phyloP scores from a whole-genome alignment of 2,888 invertebrate species.

The Drosophila phalerata region DNA sequence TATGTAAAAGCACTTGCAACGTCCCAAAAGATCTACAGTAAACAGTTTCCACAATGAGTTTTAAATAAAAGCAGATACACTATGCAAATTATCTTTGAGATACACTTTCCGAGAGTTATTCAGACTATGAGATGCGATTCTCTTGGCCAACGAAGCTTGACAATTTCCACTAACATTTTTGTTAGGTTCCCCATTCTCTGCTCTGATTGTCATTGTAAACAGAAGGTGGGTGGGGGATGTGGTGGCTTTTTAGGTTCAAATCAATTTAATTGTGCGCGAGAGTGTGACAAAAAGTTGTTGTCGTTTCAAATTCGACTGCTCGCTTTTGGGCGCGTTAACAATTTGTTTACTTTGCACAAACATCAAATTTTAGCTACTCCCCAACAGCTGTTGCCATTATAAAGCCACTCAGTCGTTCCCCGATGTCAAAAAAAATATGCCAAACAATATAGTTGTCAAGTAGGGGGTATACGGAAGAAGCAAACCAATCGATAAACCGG shows the following conservation, averaged over 20 bases:
- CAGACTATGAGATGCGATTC: constrained; percentile 11
- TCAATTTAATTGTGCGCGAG: constrained; percentile 69
- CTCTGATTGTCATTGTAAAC: constrained; percentile 68
- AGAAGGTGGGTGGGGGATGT: background rate
- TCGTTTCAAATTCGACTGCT: constrained; percentile 27
- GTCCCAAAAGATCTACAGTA: constrained; percentile 7
- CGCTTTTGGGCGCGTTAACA: constrained; percentile 33
- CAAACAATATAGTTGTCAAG: constrained; percentile 23
- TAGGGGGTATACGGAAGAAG: constrained; percentile 1
- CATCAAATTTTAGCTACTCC: constrained; percentile 15
- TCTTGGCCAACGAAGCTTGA: constrained; percentile 49
- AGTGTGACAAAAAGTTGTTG: constrained; percentile 61
- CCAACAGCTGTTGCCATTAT: constrained; percentile 34
- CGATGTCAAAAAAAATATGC: constrained; percentile 51
- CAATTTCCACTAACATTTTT: constrained; percentile 32
- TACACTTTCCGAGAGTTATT: constrained; percentile 11
- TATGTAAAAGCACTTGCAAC: constrained; percentile 42
- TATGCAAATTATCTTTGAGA: constrained; percentile 34
- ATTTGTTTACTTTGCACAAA: constrained; percentile 67
- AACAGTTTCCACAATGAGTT: constrained; percentile 9
- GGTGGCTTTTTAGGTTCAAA: constrained; percentile 43
- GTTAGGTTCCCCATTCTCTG: constrained; percentile 48
- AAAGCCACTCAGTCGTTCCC: constrained; percentile 13
- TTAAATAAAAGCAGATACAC: constrained; percentile 35
- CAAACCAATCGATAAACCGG: constrained; percentile 53